Evolutionary conservation across 2,113 vertebrate genomes (phyloP).

Genomic region (Platysternon megacephalum): DNA sequence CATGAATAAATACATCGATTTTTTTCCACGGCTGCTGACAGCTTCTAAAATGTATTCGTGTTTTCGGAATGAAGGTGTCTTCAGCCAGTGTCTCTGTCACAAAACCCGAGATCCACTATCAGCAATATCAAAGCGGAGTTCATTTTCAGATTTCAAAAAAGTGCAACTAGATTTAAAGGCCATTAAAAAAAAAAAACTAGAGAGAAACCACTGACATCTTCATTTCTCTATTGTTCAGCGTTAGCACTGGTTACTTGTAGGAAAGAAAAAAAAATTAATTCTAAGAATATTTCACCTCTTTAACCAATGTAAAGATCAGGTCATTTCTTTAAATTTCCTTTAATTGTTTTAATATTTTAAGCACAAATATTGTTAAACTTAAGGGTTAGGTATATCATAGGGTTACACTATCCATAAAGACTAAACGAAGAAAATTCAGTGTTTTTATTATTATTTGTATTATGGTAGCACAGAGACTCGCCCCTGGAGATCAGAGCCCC

Average conservation of each 20-base stretch:
- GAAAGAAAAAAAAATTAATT: neutral
- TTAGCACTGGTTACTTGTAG: constrained; percentile 38
- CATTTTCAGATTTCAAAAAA: constrained; percentile 64
- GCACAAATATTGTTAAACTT: neutral
- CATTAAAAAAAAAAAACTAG: constrained; percentile 17
- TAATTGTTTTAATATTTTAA: neutral
- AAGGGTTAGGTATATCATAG: neutral
- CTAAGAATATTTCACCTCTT: constrained; percentile 11
- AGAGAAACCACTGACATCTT: constrained; percentile 15
- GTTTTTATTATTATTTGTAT: neutral
- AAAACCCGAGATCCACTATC: constrained; percentile 54
- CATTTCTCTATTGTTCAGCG: neutral
- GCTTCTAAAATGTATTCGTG: constrained; percentile 45
- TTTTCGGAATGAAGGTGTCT: constrained; percentile 20
- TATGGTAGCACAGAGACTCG: neutral
- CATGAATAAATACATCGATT: neutral
- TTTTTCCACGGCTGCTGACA: constrained; percentile 39
- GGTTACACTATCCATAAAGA: neutral
- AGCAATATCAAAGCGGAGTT: constrained; percentile 49
- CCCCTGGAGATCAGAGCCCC: neutral
- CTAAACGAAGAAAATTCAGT: neutral
- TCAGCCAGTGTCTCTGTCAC: constrained; percentile 31
- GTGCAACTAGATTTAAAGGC: constrained; percentile 45
- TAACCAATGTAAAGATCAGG: neutral
- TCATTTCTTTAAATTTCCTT: neutral